Evolutionary conservation across 1,140 invertebrate species (phyloP), one percentile per base, ranked within the genome.

Genomic region (Ooceraea biroi): DNA sequence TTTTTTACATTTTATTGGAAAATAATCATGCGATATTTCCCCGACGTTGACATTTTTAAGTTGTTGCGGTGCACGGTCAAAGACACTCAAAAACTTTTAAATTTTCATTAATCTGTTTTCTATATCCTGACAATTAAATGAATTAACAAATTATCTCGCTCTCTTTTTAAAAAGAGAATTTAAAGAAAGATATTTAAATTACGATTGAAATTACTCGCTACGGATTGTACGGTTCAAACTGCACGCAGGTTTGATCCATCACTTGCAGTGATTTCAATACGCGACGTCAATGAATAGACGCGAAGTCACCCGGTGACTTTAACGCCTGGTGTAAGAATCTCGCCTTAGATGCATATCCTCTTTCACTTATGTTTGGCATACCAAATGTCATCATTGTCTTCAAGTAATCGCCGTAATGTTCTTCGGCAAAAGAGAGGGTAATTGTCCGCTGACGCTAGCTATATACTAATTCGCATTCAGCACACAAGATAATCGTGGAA

Each of bases 241-340:
- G 36, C 2, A 36, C 36, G 7, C 2, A 36, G 36, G 2, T 36
- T 36, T 36, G 36, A 36, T 10, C 11, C 12, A 17, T 60, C 41
- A 46, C 11, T 74, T 60, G 68, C 48, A 3, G 19, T 41, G 30
- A 68, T 41, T 78, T 78, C 48, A 68, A 27, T 22, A n/a, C n/a
- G 12, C 27, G n/a, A 55, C 17, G 12, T 55, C 14, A 78, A 55
- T 50, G 36, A 65, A 41, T 36, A 11, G 36, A 27, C 10, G 25
- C 46, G 25, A 27, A 76, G 55, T 65, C 44, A 63, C 48, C 36
- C 14, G 58, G 52, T 72, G 80, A 87, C 77, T 83, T 77, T 65
- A 86, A 77, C 66, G 86, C 57, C 22, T 46, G 22, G 25, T n/a
- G 27, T 55, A 44, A 68, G 19, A 78, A 68, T 78, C 4, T 55